Evolutionary conservation across 2,797 vertebrate genomes (phyloP).

Genomic region (Mus spretus): DNA sequence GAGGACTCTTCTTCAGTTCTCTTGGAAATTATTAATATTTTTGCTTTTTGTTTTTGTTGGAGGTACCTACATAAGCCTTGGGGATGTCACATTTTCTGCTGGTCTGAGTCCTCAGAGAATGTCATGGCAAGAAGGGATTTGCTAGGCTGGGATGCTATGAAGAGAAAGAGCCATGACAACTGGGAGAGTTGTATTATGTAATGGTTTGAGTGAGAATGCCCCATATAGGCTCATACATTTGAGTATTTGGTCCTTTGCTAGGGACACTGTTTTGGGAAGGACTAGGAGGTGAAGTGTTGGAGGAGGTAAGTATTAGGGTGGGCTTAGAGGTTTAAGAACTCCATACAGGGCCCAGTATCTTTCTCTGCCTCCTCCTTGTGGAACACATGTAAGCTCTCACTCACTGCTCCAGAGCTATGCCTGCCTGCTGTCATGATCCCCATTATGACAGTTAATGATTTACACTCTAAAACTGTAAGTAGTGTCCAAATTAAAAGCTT

Average conservation of each 20-base stretch:
- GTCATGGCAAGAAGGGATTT: not conserved
- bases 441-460: not conserved
- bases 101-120: not conserved
- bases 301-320: not conserved
- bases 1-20: not conserved
- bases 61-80: not conserved
- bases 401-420: not conserved
- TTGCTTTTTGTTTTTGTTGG: not conserved
- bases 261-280: not conserved
- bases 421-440: not conserved
- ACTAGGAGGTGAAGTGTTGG: not conserved
- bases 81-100: not conserved
- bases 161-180: not conserved
- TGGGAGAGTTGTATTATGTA: not conserved
- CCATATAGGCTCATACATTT: not conserved
- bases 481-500: not conserved
- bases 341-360: not conserved
- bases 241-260: not conserved
- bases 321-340: not conserved
- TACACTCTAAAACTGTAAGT: not conserved
- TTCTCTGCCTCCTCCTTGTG: not conserved
- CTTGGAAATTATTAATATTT: not conserved
- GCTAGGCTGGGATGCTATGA: too few relatives aligned
- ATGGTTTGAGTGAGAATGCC: not conserved
- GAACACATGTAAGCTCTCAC: not conserved